Evolutionary conservation across 2,113 vertebrate species (phyloP).

Genomic region (Ochotona curzoniae): DNA sequence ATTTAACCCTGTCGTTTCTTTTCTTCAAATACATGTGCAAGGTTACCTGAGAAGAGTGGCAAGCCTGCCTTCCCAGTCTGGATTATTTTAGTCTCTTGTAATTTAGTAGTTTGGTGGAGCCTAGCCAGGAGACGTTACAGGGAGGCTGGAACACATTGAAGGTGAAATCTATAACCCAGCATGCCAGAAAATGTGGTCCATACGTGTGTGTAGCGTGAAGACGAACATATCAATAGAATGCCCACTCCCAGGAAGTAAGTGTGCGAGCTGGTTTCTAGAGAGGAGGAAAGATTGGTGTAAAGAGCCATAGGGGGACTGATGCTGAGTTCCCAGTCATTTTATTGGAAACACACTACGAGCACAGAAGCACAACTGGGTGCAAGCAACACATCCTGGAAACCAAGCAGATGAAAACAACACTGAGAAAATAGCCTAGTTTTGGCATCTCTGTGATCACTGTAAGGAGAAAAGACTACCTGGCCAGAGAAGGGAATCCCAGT

Average conservation of each 20-base stretch:
- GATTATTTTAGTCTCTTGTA: neutral
- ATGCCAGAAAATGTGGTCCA: neutral
- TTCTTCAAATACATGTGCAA: neutral
- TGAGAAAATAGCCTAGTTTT: neutral
- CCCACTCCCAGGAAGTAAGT: neutral
- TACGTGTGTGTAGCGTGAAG: too few relatives aligned
- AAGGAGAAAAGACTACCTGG: neutral
- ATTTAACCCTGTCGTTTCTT: neutral
- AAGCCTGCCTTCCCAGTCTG: neutral
- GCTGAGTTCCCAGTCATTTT: neutral
- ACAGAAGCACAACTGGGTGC: neutral
- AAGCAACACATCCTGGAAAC: neutral
- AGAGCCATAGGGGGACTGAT: neutral
- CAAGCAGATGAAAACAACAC: neutral
- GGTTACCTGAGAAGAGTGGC: neutral
- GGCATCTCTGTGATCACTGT: neutral
- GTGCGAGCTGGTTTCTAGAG: neutral
- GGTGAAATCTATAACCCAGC: neutral
- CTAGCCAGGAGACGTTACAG: neutral
- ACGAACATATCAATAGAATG: neutral
- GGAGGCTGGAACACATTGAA: neutral
- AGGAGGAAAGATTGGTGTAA: neutral
- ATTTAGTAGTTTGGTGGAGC: neutral
- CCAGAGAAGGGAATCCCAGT: neutral
- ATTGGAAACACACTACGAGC: neutral